Evolutionary conservation across 2,797 vertebrate genomes (phyloP), one percentile per base, ranked within the genome.

Genomic region (Chelmon rostratus): DNA sequence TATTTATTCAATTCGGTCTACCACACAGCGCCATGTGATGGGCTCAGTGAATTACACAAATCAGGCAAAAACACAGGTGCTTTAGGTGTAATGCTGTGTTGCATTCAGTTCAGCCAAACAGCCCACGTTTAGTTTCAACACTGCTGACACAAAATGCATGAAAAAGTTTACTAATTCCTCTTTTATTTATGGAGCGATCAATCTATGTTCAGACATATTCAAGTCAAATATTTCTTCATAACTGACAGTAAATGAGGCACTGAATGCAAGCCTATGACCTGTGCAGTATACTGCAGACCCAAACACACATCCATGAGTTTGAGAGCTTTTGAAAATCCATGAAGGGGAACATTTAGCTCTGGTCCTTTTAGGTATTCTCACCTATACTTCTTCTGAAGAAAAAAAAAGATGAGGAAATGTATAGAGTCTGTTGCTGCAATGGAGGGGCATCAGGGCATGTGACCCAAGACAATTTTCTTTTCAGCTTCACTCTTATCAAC

Each of bases 401-500:
- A 72, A 49, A 72, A 61, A 53, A 21, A 9, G 31, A 57, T 49
- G 53, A 47, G n/a, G 16, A 35, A 71, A 62, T 16, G 10, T 57
- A 37, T 31, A 44, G 23, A 74, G 42, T 50, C 54, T 35, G 81
- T 47, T 54, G 78, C 50, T 69, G 80, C 76, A 50, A 44, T 59
- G 63, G 49, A 82, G 73, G 71, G 54, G 64, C 77, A 82, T 86
- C 56, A 23, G 40, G 56, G 69, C 85, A 69, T 71, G 78, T 85
- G 82, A 83, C 79, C 85, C 64, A 49, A 81, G 73, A 81, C 79
- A 68, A 86, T 87, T 90, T 90, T 89, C 68, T 66, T 79, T 85
- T 90, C 76, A 93, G 61, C 84, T 82, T 64, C 44, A 73, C 90
- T 88, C 81, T 88, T 93, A 88, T 92, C 83, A 76, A 37, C 49